These are phyloP conservation scores for Fabriciana adippe DNA, from an alignment of 2,888 invertebrate species.

Conservation along the genomic window DNA sequence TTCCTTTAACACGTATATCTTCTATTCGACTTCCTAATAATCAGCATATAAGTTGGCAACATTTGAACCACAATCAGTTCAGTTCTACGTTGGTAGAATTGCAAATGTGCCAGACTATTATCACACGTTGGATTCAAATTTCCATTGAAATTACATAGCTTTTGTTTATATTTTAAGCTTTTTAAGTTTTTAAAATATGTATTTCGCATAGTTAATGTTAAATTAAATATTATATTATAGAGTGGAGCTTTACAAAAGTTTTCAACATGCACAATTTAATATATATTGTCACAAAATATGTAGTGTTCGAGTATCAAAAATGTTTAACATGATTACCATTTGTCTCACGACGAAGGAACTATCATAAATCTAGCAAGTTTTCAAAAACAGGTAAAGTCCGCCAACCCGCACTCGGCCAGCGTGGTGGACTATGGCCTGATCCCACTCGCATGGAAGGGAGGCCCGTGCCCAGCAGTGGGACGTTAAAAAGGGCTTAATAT, in stretches of 20 bases:
- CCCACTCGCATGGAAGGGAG: too few relatives aligned
- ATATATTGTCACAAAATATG: too few relatives aligned
- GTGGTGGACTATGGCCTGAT: too few relatives aligned
- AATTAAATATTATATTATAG: neutral
- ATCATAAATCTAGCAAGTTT: too few relatives aligned
- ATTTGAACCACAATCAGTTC: slow-evolving; percentile 32
- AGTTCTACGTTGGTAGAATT: slow-evolving; percentile 27
- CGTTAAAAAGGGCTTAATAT: too few relatives aligned
- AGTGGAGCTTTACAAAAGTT: neutral
- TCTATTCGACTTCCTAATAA: slow-evolving; percentile 31
- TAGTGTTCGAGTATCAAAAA: too few relatives aligned
- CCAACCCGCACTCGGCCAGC: too few relatives aligned
- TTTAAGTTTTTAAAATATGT: neutral
- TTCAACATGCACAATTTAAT: too few relatives aligned
- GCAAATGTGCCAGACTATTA: slow-evolving; percentile 18
- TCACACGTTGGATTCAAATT: slow-evolving; percentile 11
- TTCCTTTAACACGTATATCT: slow-evolving; percentile 26
- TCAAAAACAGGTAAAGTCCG: too few relatives aligned
- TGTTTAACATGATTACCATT: too few relatives aligned
- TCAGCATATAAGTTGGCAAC: slow-evolving; percentile 29
- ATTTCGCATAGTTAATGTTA: neutral
- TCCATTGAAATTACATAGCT: slow-evolving; percentile 7
- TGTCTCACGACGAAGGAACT: too few relatives aligned
- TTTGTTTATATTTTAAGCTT: slow-evolving; percentile 1
- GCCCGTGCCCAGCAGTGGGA: too few relatives aligned